Evolutionary conservation across 1,140 invertebrate species (phyloP).

Genomic region (Eumeta japonica): DNA sequence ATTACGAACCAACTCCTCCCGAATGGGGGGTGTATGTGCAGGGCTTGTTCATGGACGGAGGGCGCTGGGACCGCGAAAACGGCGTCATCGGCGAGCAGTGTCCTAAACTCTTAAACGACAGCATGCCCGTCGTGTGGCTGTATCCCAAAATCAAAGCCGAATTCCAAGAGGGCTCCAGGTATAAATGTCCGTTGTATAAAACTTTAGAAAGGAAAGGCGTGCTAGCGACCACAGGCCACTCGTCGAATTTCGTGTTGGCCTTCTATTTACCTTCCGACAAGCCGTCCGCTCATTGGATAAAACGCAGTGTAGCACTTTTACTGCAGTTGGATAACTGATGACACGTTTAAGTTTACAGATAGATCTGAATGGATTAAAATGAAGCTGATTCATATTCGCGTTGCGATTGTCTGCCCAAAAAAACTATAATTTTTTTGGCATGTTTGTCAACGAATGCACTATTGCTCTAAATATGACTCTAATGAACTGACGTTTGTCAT

Average conservation of each 20-base stretch:
- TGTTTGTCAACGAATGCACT: too few species aligned
- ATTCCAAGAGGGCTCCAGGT: constrained; percentile 61
- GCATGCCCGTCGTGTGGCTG: constrained; percentile 75
- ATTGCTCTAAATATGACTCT: too few species aligned
- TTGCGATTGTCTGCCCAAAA: too few species aligned
- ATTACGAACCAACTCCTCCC: constrained; percentile 55
- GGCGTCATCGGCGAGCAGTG: constrained; percentile 70
- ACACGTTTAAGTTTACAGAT: too few species aligned
- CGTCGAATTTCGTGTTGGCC: constrained; percentile 85
- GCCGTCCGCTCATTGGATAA: constrained; percentile 79
- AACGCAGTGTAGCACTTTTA: constrained; percentile 80
- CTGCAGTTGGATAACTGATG: constrained; percentile 77
- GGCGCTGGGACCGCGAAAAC: constrained; percentile 71
- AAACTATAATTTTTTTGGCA: too few species aligned
- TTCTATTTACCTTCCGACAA: constrained; percentile 72
- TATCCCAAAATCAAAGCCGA: constrained; percentile 61
- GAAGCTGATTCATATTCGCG: too few species aligned
- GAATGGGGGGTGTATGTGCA: constrained; percentile 78
- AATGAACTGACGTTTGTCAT: too few species aligned
- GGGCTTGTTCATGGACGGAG: constrained; percentile 83
- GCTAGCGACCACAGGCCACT: constrained; percentile 86
- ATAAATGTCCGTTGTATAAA: constrained; percentile 84
- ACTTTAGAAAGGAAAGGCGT: constrained; percentile 81
- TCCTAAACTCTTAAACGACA: constrained; percentile 80
- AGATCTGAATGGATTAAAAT: too few species aligned